phyloP scores from a whole-genome alignment of 2,888 invertebrate genomes.

The Drosophila siamana region DNA sequence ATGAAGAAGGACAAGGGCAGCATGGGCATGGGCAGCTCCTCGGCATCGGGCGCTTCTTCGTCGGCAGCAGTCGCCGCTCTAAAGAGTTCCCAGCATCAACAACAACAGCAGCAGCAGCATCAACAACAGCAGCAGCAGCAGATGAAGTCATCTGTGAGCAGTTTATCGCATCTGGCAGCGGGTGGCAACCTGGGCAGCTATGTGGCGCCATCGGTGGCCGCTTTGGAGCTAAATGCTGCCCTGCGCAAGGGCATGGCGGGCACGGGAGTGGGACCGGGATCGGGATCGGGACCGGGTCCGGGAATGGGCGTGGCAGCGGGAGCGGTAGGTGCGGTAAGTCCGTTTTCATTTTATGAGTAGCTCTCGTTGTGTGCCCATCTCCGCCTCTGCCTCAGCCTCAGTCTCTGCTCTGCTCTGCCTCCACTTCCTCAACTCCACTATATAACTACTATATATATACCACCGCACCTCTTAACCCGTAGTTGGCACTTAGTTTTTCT shows the following conservation, averaged over 20 bases:
- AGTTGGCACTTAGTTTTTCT: slow-evolving; percentile 46
- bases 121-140: slow-evolving; percentile 51
- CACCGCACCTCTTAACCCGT: slow-evolving; percentile 67
- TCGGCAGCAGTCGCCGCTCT: slow-evolving; percentile 69
- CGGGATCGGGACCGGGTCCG: slow-evolving; percentile 34
- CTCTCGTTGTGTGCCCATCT: slow-evolving; percentile 56
- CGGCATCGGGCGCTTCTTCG: slow-evolving; percentile 6
- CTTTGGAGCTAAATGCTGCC: slow-evolving; percentile 70
- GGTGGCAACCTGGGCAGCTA: slow-evolving; percentile 63
- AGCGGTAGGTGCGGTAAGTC: slow-evolving; percentile 84
- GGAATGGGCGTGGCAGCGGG: slow-evolving; percentile 57
- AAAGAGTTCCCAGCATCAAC: slow-evolving; percentile 60
- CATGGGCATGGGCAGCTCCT: slow-evolving; percentile 17
- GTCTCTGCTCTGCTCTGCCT: slow-evolving; percentile 46
- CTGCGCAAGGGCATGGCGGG: slow-evolving; percentile 79
- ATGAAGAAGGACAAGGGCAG: slow-evolving; percentile 46
- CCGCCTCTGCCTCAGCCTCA: slow-evolving; percentile 37
- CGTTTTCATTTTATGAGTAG: slow-evolving; percentile 78
- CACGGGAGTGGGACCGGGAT: slow-evolving; percentile 47
- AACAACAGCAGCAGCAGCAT: slow-evolving; percentile 17
- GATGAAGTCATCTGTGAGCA: slow-evolving; percentile 67
- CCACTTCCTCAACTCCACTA: slow-evolving; percentile 24
- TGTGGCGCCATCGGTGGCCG: slow-evolving; percentile 43
- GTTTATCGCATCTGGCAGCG: slow-evolving; percentile 69
- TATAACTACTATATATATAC: slow-evolving; percentile 18